Base-by-base conservation (phyloP, 2,888 invertebrate genomes). In the Drosophila percnosoma region DNA sequence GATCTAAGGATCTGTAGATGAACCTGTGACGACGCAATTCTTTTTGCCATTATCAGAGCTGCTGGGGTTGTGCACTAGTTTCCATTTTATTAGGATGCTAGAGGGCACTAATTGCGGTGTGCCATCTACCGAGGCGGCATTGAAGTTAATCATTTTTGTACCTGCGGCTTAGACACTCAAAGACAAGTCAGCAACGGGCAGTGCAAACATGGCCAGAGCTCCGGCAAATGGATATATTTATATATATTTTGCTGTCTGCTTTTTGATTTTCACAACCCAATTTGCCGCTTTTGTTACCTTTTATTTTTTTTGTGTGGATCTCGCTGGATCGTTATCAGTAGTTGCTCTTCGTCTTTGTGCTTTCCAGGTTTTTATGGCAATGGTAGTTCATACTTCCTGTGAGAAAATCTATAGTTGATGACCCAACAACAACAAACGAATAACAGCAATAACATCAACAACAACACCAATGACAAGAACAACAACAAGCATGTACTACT, bases 131-230 rank as follows among this genome's bases (percentile, higher is more conserved):
- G 68, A 24, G 57, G 31, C 70, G 82, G 78, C 83, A 83, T 75
- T 80, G 79, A 87, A 84, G 87, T 84, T 87, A 89, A 87, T 87
- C 87, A 84, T 82, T 83, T 51, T 73, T 75, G 83, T 87, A 87
- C 89, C 85, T 87, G 88, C 85, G 85, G 88, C 87, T 87, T 88
- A 87, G 78, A 68, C 87, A 89, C 82, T 86, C 84, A 83, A 79
- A 74, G 24, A 45, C 24, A 67, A 86, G 79, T 86, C 81, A 75
- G 70, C 54, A 40, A 5, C 40, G 40, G 49, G 42, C 70, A 75
- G 66, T 70, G 68, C 78, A 73, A 73, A 70, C 72, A 78, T 57
- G 57, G 18, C 51, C 59, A 38, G 38, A 68, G 11, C 51, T 36
- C 53, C 71, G 76, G 79, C 83, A 81, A 89, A 87, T 81, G 82